A percentile compares a stretch with the other conserved stretches of the same genome.
These are phyloP conservation scores for Yponomeuta cagnagella DNA, from an alignment of 2,888 invertebrate species.

Conservation along the genomic window DNA sequence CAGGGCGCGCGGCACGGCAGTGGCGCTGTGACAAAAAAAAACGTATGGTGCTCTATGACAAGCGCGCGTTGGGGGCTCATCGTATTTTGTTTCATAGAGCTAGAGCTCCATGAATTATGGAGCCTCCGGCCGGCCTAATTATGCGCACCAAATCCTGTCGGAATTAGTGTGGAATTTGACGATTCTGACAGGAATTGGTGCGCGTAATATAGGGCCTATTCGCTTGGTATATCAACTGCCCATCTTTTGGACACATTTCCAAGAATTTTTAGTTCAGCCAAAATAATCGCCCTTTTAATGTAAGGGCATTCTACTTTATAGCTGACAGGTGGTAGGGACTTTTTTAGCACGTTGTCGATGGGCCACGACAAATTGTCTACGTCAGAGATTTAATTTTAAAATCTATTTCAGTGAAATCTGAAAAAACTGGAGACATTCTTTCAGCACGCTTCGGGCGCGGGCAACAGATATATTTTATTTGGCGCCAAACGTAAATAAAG, in stretches of 20 bases:
- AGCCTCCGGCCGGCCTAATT: too few relatives aligned
- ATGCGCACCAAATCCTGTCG: too few relatives aligned
- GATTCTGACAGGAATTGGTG: too few relatives aligned
- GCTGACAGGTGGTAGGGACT: not conserved
- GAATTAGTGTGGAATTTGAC: too few relatives aligned
- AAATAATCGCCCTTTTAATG: not conserved
- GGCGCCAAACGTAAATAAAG: constrained; percentile 70
- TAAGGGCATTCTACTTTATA: not conserved
- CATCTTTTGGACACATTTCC: not conserved
- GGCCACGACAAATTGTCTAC: not conserved
- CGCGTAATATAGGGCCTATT: too few relatives aligned
- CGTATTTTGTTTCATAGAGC: too few relatives aligned
- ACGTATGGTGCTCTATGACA: too few relatives aligned
- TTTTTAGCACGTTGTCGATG: not conserved
- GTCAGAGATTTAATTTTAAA: constrained; percentile 17
- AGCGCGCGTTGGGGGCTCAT: too few relatives aligned
- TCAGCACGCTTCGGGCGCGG: constrained; percentile 43
- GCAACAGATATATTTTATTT: constrained; percentile 32
- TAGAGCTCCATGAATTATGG: too few relatives aligned
- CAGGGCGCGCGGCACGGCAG: too few relatives aligned
- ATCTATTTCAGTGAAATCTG: constrained; percentile 18
- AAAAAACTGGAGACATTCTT: constrained; percentile 29
- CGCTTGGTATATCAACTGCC: too few relatives aligned
- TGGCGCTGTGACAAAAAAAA: too few relatives aligned
- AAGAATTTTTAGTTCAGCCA: not conserved